phyloP scores from a whole-genome alignment of 1,140 invertebrate genomes.

The Drosophila nigrodunni region DNA sequence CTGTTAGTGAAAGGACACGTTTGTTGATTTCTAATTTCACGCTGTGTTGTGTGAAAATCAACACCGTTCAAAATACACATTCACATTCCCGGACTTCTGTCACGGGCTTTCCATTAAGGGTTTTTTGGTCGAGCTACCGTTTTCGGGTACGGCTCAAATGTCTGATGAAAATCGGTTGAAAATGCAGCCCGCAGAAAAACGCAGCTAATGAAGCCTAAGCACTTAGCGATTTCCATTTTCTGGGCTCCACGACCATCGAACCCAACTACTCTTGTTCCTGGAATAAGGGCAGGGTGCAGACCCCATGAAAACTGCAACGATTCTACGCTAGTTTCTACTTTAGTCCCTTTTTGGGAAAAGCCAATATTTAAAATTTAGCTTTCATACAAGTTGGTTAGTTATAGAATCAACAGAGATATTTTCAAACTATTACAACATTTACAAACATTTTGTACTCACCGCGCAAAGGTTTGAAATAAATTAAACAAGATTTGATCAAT shows the following conservation, averaged over 20 bases:
- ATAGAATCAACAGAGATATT: too few relatives aligned
- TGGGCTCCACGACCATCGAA: not conserved
- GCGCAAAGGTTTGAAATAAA: not conserved
- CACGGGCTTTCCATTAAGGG: not conserved
- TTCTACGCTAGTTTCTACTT: not conserved
- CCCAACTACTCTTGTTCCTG: not conserved
- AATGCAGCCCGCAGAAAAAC: slow-evolving; percentile 74
- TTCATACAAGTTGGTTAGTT: too few relatives aligned
- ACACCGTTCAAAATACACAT: slow-evolving; percentile 58
- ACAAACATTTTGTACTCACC: not conserved
- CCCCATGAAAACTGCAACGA: not conserved
- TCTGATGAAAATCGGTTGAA: slow-evolving; percentile 37
- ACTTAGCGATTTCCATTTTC: slow-evolving; percentile 25
- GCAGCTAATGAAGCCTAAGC: slow-evolving; percentile 70
- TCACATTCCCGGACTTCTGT: slow-evolving; percentile 15
- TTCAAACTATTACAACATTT: too few relatives aligned
- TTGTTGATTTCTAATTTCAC: slow-evolving; percentile 82
- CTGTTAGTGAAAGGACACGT: slow-evolving; percentile 53
- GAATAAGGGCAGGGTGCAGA: not conserved
- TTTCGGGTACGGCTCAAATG: not conserved
- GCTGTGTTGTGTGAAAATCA: slow-evolving; percentile 81
- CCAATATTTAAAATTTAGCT: too few relatives aligned
- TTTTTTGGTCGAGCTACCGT: not conserved
- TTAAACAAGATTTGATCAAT: not conserved
- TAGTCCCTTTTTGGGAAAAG: too few relatives aligned